These are phyloP conservation scores for Dichetophora obliterata DNA, from an alignment of 2,888 invertebrate genomes.

Conservation along the genomic window DNA sequence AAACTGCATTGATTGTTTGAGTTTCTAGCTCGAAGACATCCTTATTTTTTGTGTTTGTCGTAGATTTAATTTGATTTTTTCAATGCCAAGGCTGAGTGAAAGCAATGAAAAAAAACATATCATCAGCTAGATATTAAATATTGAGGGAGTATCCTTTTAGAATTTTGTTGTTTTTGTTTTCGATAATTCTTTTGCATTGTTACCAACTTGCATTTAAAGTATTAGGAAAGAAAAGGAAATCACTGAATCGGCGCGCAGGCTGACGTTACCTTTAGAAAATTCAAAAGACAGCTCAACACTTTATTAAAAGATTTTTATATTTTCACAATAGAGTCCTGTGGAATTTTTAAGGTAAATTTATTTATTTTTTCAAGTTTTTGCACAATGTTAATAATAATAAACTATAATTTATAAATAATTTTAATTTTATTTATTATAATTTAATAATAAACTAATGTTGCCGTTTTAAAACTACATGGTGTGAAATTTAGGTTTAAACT, in stretches of 20 bases:
- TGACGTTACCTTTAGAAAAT: too few relatives aligned
- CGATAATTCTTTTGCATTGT: not conserved
- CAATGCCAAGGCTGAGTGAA: conserved; percentile 39
- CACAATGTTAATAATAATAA: too few relatives aligned
- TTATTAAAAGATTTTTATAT: not conserved
- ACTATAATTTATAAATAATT: too few relatives aligned
- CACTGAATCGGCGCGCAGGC: not conserved
- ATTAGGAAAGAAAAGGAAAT: not conserved
- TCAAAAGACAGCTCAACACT: not conserved
- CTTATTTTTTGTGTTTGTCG: not conserved
- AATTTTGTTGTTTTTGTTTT: conserved; percentile 8
- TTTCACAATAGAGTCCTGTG: too few relatives aligned
- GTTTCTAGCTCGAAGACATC: not conserved
- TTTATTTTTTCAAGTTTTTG: too few relatives aligned
- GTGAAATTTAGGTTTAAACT: too few relatives aligned
- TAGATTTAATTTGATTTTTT: conserved; percentile 4
- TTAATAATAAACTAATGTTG: too few relatives aligned
- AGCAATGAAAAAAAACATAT: conserved; percentile 1
- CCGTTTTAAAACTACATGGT: too few relatives aligned
- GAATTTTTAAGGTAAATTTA: too few relatives aligned
- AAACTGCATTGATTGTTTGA: not conserved
- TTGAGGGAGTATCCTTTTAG: conserved; percentile 32
- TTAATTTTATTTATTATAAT: too few relatives aligned
- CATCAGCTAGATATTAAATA: not conserved
- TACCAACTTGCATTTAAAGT: not conserved